These are phyloP conservation scores for Dicaeum eximium DNA, from an alignment of 2,113 vertebrate species.

Conservation along the genomic window DNA sequence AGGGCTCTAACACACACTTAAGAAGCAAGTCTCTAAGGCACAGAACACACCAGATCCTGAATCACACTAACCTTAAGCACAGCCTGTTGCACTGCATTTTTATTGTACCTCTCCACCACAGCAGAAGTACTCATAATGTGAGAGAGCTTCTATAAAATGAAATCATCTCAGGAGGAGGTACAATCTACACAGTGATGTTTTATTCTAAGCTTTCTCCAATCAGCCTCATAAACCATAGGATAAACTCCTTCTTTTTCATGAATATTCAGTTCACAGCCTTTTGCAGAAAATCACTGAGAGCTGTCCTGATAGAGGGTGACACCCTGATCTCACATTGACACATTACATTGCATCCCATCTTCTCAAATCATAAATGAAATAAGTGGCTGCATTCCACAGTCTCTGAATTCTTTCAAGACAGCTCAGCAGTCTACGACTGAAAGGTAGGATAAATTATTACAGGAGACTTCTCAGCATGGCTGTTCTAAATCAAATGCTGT, in stretches of 20 bases:
- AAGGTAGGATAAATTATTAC: slow-evolving; percentile 64
- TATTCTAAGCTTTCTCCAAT: background rate
- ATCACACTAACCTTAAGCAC: background rate
- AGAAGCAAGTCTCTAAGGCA: background rate
- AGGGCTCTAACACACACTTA: background rate
- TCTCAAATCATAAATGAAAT: slow-evolving; percentile 48
- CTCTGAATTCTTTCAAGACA: slow-evolving; percentile 67
- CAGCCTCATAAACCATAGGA: background rate
- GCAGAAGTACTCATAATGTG: background rate
- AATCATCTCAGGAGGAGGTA: background rate
- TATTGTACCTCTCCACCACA: background rate
- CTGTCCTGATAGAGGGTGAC: background rate
- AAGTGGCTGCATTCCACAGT: slow-evolving; percentile 28
- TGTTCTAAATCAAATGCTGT: slow-evolving; percentile 74
- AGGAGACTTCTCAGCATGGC: slow-evolving; percentile 48
- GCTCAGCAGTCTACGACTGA: slow-evolving; percentile 55
- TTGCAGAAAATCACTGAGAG: background rate
- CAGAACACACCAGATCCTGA: background rate
- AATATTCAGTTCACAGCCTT: slow-evolving; percentile 5
- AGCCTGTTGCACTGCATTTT: background rate
- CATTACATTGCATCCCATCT: slow-evolving; percentile 4
- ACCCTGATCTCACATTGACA: slow-evolving; percentile 14
- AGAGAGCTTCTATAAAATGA: background rate
- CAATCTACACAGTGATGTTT: background rate
- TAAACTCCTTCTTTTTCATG: background rate